Percentiles rank a stretch among this genome's conserved stretches.
Conservation (phyloP, 1,140 invertebrate species). For the Gonatopus flavifemur region DNA sequence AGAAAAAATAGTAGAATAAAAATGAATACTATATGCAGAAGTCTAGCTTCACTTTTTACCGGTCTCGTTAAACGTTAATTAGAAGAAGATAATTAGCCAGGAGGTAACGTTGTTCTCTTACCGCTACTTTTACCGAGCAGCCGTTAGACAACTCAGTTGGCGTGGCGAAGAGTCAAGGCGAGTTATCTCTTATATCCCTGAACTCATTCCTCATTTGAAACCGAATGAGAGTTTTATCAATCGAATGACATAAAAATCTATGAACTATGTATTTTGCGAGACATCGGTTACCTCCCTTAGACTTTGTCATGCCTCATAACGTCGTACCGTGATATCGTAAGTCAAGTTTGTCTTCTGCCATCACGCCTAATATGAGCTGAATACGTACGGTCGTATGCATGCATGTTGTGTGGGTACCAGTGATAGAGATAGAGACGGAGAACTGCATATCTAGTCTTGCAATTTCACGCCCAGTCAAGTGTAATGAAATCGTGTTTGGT, state of each 20-base stretch:
- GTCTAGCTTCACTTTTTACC: conserved; percentile 20
- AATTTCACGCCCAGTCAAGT: conserved; percentile 21
- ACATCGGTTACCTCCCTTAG: too few relatives aligned
- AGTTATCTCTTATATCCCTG: too few relatives aligned
- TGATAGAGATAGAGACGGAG: neutral
- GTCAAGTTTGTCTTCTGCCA: neutral
- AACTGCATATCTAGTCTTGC: conserved; percentile 7
- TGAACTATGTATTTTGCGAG: too few relatives aligned
- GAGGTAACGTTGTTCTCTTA: conserved; percentile 11
- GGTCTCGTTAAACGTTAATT: too few relatives aligned
- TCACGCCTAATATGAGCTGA: neutral
- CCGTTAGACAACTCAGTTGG: too few relatives aligned
- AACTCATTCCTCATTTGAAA: too few relatives aligned
- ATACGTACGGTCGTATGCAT: neutral
- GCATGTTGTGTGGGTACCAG: neutral
- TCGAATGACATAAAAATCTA: too few relatives aligned
- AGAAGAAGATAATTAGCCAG: conserved; percentile 25
- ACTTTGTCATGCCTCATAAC: too few relatives aligned
- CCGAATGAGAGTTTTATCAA: too few relatives aligned
- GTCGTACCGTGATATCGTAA: conserved; percentile 2
- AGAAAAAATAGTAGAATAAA: too few relatives aligned
- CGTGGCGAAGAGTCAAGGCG: too few relatives aligned
- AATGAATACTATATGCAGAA: neutral
- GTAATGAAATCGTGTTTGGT: conserved; percentile 19
- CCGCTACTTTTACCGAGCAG: too few relatives aligned